phyloP scores from a whole-genome alignment of 2,888 invertebrate genomes.

The Pterostichus madidus region DNA sequence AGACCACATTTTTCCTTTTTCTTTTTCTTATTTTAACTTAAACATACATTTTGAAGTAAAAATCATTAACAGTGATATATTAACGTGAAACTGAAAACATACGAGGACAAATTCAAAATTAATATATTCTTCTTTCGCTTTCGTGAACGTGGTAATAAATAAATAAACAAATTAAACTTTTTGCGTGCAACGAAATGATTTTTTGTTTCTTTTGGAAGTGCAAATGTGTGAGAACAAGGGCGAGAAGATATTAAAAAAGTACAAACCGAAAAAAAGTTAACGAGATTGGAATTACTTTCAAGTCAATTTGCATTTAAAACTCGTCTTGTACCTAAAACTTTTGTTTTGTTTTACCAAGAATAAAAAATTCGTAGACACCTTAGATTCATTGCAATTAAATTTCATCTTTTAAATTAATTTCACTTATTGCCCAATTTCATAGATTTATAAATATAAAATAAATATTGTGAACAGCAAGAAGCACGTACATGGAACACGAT shows the following conservation, averaged over 20 bases:
- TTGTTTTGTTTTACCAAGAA: neutral
- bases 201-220: slow-evolving; percentile 22
- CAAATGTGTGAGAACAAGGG: slow-evolving; percentile 47
- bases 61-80: neutral
- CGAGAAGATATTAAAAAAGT: slow-evolving; percentile 55
- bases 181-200: slow-evolving; percentile 8
- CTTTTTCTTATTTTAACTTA: slow-evolving; percentile 7
- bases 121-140: neutral
- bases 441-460: no score
- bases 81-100: neutral
- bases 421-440: no score
- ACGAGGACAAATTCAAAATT: neutral
- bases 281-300: slow-evolving; percentile 60
- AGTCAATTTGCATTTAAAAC: slow-evolving; percentile 63
- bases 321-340: slow-evolving; percentile 50
- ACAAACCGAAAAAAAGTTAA: slow-evolving; percentile 63
- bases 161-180: slow-evolving; percentile 34
- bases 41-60: neutral
- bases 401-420: neutral
- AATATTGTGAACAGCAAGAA: no score
- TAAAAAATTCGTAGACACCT: slow-evolving; percentile 9
- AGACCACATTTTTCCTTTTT: neutral
- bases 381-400: neutral
- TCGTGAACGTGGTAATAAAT: slow-evolving; percentile 3
- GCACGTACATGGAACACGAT: no score